Evolutionary conservation across 2,888 invertebrate genomes (phyloP), one percentile per base, ranked within the genome.

Genomic region (Xylota segnis): DNA sequence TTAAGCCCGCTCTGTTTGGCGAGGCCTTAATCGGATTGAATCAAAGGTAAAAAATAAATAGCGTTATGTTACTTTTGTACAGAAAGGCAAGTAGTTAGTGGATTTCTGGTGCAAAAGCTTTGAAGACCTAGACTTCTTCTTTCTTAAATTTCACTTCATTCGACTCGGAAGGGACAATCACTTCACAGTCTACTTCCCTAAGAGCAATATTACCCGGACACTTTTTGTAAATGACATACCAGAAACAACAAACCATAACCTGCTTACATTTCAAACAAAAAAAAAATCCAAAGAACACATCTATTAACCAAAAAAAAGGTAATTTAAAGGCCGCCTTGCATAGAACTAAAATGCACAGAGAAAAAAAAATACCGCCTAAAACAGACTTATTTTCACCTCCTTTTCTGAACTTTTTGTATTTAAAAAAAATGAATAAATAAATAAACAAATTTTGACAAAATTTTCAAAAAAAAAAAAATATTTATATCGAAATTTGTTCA

Each of bases 401-500:
- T 34, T 12, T 23, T 52, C 29, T 56, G 70, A 70, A 70, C 52
- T 68, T 14, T 27, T 54, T 16, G 14, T 70, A 29, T 18, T 58
- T n/a, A 27, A 66, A 40, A 37, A 65, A 63, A 63, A 47, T n/a
- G n/a, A n/a, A n/a, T n/a, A 47, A 66, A 27, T 23, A n/a, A 78
- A n/a, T n/a, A n/a, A 54, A 50, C 43, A 63, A 59, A 23, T 52
- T 72, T 77, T 77, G 58, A 72, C 2, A 40, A 45, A n/a, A 23
- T 58, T 65, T 71, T 71, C 43, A 59, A 65, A 77, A 84, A 71
- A 65, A 63, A 75, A 87, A 74, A 72, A 47, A 58, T 50, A 65
- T 87, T 88, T 89, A 87, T 89, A 89, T 89, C 92, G 91, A 93
- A 93, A 93, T 93, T 91, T 90, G 92, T 91, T 93, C 93, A 96